A percentile compares a stretch with the other conserved stretches of the same genome.
Evolutionary conservation across 2,113 vertebrate species (phyloP).

Genomic region (Cavia aperea): DNA sequence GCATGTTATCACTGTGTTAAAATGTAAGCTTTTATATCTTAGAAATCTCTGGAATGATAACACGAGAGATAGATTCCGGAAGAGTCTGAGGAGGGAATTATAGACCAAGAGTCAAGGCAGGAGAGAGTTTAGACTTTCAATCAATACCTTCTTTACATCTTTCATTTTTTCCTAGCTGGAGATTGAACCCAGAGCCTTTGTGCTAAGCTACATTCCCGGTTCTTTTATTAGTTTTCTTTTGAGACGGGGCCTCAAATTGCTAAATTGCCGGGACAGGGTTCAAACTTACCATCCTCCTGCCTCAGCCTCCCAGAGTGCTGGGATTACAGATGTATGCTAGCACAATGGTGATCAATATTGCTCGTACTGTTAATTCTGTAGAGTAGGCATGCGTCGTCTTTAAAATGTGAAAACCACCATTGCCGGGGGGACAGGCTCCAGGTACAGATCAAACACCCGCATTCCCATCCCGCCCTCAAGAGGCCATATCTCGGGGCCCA

Average conservation of each 20-base stretch:
- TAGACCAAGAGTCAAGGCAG: neutral
- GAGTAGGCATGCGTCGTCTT: neutral
- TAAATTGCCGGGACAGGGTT: neutral
- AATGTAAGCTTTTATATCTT: neutral
- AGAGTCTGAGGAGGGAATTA: neutral
- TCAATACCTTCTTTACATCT: neutral
- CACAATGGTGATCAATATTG: accelerated
- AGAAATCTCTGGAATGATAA: neutral
- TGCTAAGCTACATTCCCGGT: neutral
- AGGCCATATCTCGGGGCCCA: neutral
- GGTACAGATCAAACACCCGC: neutral
- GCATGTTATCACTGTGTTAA: neutral
- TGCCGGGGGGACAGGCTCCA: neutral
- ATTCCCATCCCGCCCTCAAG: accelerated
- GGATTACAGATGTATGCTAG: neutral
- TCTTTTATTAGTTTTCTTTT: neutral
- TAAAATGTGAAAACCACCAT: neutral
- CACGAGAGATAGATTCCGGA: neutral
- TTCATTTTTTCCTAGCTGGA: neutral
- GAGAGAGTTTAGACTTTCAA: neutral
- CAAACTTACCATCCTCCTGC: neutral
- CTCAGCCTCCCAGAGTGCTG: neutral
- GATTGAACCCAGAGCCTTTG: neutral
- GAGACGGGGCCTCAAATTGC: neutral
- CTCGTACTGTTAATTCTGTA: too few relatives aligned